Evolutionary conservation across 2,888 invertebrate genomes (phyloP).

Genomic region (Andrena haemorrhoa): DNA sequence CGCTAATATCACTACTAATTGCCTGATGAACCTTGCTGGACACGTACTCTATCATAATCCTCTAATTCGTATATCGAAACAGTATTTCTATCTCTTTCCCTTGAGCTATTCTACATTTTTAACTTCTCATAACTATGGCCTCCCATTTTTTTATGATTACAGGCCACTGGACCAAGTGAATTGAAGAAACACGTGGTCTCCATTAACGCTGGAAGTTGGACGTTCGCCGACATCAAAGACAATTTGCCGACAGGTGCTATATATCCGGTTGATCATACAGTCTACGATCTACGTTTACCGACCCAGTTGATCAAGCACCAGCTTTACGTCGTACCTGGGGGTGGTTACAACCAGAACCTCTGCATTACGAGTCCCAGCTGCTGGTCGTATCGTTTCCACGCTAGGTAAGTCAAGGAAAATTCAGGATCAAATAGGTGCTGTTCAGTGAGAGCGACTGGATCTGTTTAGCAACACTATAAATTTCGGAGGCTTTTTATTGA

Average conservation of each 20-base stretch:
- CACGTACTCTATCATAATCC: conserved; percentile 83
- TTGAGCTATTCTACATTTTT: too few relatives aligned
- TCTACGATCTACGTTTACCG: conserved; percentile 85
- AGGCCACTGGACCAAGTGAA: conserved; percentile 82
- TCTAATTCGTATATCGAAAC: not conserved
- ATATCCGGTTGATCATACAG: conserved; percentile 78
- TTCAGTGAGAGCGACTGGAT: too few relatives aligned
- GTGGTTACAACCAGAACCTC: conserved; percentile 86
- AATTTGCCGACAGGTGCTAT: conserved; percentile 81
- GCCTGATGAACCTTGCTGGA: conserved; percentile 88
- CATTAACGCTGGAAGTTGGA: conserved; percentile 85
- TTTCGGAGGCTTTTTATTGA: too few relatives aligned
- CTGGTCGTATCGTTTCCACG: conserved; percentile 80
- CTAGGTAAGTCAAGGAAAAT: conserved; percentile 73
- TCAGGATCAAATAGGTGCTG: too few relatives aligned
- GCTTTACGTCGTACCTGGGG: conserved; percentile 81
- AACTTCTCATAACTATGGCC: too few relatives aligned
- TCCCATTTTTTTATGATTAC: not conserved
- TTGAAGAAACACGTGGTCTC: conserved; percentile 82
- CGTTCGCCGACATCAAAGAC: conserved; percentile 81
- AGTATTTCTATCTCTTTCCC: too few relatives aligned
- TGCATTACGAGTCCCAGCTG: conserved; percentile 80
- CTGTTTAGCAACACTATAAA: too few relatives aligned
- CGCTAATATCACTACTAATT: conserved; percentile 87
- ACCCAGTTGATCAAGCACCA: conserved; percentile 81